Evolutionary conservation across 2,797 vertebrate genomes (phyloP), one percentile per base, ranked within the genome.

Genomic region (Gymnodraco acuticeps): DNA sequence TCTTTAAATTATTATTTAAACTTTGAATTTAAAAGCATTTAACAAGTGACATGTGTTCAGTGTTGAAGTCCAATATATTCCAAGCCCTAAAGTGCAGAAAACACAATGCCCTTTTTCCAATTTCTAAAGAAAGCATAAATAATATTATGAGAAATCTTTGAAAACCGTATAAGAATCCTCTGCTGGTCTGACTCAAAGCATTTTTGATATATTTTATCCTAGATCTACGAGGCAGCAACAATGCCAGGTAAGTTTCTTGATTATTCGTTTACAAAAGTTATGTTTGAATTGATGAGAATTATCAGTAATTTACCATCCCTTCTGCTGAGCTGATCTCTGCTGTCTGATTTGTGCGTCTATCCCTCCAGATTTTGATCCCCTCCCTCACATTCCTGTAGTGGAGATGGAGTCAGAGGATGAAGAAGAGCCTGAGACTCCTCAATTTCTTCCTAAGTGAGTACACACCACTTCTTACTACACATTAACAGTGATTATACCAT

Each of bases 351-450:
- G 2, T 65, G 31, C 27, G 2, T 19, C 10, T 63, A 7, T 74
- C 16, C 73, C 52, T 82, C 3, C 81, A 95, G 94, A 95, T 78
- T 83, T 3, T 15, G 94, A 95, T 23, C 94, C 93, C 4, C 86
- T 94, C 31, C 94, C 95, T 27, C 90, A 95, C 73, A 92, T 95
- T 80, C 92, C 94, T 0, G 94, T 95, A 78, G 93, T 95, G 83
- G 95, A 95, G 84, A 87, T 95, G 78, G 19, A 86, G n/a, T 94
- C 95, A 16, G 94, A 95, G 0, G 93, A 93, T 0, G 93, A 95
- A 2, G 77, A 66, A 0, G 92, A 92, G 50, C 41, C 3, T 0
- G 80, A 80, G 2, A 20, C 1, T 20, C 4, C 43, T 33, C 77
- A 73, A 5, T 90, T 92, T 67, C 81, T 86, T 52, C 88, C 93